phyloP scores from a whole-genome alignment of 2,888 invertebrate species.

The Protodeltote pygarga region DNA sequence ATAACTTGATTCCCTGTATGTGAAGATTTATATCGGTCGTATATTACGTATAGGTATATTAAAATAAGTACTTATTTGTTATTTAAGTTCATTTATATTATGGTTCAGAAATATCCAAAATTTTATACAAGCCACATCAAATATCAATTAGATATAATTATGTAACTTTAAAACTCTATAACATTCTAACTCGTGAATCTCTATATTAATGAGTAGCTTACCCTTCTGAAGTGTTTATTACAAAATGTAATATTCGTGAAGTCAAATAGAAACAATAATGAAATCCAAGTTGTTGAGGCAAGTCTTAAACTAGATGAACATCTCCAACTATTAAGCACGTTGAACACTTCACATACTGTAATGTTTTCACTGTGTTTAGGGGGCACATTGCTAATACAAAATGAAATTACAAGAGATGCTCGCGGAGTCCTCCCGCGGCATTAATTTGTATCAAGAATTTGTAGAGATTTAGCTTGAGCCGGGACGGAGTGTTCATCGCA shows the following conservation, averaged over 20 bases:
- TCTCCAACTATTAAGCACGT: slow-evolving; percentile 49
- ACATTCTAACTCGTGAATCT: too few relatives aligned
- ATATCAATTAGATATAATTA: too few relatives aligned
- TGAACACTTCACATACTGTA: slow-evolving; percentile 59
- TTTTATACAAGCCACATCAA: too few relatives aligned
- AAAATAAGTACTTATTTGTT: slow-evolving; percentile 10
- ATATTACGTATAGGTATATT: slow-evolving; percentile 12
- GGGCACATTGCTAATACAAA: slow-evolving; percentile 70
- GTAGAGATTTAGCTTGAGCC: slow-evolving; percentile 85
- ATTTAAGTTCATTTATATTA: neutral
- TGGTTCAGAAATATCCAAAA: too few relatives aligned
- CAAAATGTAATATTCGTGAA: slow-evolving; percentile 11
- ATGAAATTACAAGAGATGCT: slow-evolving; percentile 81
- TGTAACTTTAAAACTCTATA: too few relatives aligned
- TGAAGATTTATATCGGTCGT: slow-evolving; percentile 31
- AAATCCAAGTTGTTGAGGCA: slow-evolving; percentile 8
- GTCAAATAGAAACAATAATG: slow-evolving; percentile 18
- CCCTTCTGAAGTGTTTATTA: slow-evolving; percentile 8
- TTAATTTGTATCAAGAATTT: slow-evolving; percentile 87
- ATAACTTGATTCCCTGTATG: slow-evolving; percentile 52
- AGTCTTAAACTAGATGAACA: slow-evolving; percentile 44
- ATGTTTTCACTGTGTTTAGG: slow-evolving; percentile 57
- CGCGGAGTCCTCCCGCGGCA: slow-evolving; percentile 75
- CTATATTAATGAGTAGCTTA: too few relatives aligned
- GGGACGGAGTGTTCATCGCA: slow-evolving; percentile 81